Conservation (phyloP, 1,140 invertebrate species). For the Aphidius gifuensis region DNA sequence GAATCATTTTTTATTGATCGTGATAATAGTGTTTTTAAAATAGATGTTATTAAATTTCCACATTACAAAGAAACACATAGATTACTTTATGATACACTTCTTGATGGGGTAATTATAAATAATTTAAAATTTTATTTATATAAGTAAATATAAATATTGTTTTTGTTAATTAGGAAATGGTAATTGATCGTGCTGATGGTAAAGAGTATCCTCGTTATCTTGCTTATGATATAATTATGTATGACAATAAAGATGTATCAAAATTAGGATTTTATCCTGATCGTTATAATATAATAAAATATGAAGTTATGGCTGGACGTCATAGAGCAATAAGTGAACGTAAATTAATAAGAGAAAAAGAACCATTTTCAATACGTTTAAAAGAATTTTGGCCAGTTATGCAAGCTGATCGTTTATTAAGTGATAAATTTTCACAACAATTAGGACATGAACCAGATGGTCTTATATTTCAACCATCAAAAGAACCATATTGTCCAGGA, state of each 20-base stretch:
- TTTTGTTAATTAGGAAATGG: slow-evolving; percentile 73
- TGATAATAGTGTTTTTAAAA: slow-evolving; percentile 91
- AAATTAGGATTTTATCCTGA: slow-evolving; percentile 72
- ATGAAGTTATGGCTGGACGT: slow-evolving; percentile 63
- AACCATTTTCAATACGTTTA: slow-evolving; percentile 83
- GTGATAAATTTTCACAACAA: slow-evolving; percentile 81
- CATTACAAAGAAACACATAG: slow-evolving; percentile 67
- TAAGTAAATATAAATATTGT: not conserved
- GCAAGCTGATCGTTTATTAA: slow-evolving; percentile 67
- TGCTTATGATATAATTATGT: slow-evolving; percentile 92
- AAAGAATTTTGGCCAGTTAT: slow-evolving; percentile 89
- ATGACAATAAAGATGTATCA: slow-evolving; percentile 76
- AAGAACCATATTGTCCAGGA: slow-evolving; percentile 82
- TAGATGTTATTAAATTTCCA: slow-evolving; percentile 76
- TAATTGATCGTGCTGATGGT: slow-evolving; percentile 72
- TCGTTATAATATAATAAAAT: slow-evolving; percentile 75
- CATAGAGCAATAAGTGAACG: slow-evolving; percentile 73
- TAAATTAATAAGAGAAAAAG: slow-evolving; percentile 68
- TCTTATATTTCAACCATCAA: slow-evolving; percentile 92
- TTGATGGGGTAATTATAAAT: slow-evolving; percentile 80
- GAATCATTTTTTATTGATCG: slow-evolving; percentile 93
- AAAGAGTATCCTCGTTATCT: slow-evolving; percentile 82
- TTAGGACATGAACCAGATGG: slow-evolving; percentile 95
- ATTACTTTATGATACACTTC: slow-evolving; percentile 77
- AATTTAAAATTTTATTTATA: not conserved